phyloP scores from a whole-genome alignment of 2,113 vertebrate species.

The Peromyscus californicus region DNA sequence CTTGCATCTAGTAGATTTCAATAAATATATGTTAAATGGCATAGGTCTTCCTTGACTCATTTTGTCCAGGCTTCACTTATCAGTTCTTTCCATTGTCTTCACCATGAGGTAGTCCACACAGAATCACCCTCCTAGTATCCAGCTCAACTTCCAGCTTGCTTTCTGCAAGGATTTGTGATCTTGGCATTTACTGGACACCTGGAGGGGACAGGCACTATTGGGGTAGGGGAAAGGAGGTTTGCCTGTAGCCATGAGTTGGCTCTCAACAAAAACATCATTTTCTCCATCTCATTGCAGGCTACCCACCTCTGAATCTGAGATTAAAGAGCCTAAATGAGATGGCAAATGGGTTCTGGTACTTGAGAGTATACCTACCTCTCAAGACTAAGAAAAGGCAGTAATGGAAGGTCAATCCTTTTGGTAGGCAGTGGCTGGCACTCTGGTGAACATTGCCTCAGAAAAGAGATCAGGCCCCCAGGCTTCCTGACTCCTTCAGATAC shows the following conservation, averaged over 20 bases:
- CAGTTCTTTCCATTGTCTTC: not conserved
- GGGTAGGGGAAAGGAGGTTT: not conserved
- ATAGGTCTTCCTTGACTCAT: constrained; percentile 9
- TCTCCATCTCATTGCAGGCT: not conserved
- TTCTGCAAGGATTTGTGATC: not conserved
- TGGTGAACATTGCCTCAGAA: not conserved
- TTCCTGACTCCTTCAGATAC: not conserved
- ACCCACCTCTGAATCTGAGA: not conserved
- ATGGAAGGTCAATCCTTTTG: not conserved
- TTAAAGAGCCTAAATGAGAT: not conserved
- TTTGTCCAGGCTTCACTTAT: not conserved
- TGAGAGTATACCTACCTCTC: not conserved
- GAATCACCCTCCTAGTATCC: not conserved
- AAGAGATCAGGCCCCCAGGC: not conserved
- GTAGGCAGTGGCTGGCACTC: not conserved
- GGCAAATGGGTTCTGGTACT: not conserved
- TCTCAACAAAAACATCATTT: not conserved
- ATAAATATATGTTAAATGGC: constrained; percentile 78
- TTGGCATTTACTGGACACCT: not conserved
- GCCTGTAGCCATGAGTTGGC: not conserved
- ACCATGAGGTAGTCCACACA: not conserved
- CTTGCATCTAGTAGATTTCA: constrained; percentile 81
- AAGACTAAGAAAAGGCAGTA: not conserved
- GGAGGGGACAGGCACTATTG: not conserved
- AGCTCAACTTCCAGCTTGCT: not conserved